Evolutionary conservation across 2,113 vertebrate genomes (phyloP), one percentile per base, ranked within the genome.

Genomic region (Aspidoscelis tigris): DNA sequence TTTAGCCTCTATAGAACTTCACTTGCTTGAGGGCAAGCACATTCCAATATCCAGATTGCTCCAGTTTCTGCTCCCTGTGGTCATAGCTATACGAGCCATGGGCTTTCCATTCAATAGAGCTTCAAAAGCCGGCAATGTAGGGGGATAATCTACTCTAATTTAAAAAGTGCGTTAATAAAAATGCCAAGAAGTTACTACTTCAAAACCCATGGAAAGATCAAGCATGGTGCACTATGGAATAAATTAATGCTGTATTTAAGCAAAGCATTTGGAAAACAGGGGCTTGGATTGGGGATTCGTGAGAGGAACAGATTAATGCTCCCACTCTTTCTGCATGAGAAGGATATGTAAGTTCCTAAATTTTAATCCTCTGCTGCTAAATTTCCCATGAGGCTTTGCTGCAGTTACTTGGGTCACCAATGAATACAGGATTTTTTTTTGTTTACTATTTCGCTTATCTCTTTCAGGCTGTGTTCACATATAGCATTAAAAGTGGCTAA

Each of bases 91-190:
- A 78, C 69, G 26, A 14, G 47, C 0, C 39, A 33, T 74, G 43
- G 72, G n/a, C 85, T 83, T 74, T 66, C 43, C 88, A 86, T 73
- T 78, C 66, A 43, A 12, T 78, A 88, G 58, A 26, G 73, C 73
- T 76, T 26, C 10, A 44, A 88, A 14, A 81, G 43, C 72, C 50
- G 76, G 43, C 53, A 58, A 0, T 76, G 21, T 2, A 43, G 33
- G 39, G 2, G 80, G 88, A 89, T 79, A 85, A 87, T 76, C 47
- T 64, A 53, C 8, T 47, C n/a, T 81, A n/a, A 76, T 11, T 43
- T 90, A 92, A 73, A 80, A 81, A 84, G 6, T 7, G 71, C 66
- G 61, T 93, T 89, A 89, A 90, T 71, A 8, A 70, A 91, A 91
- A 24, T 69, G 88, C 21, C 53, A 85, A 11, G 3, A 20, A 84